Evolutionary conservation across 2,113 vertebrate species (phyloP).

Genomic region (Apeltes quadracus): DNA sequence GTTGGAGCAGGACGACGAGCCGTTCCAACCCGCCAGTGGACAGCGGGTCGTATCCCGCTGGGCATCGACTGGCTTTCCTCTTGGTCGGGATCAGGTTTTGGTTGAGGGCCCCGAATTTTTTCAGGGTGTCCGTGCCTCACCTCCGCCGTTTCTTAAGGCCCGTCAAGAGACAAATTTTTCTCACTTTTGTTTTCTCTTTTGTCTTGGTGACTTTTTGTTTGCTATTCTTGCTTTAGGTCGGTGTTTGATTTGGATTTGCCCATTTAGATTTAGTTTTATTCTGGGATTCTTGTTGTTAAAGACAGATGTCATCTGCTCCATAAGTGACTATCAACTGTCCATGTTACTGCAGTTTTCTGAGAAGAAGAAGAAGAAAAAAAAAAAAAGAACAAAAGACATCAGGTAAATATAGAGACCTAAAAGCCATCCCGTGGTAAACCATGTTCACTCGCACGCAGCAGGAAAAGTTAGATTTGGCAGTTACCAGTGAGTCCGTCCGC

Average conservation of each 20-base stretch:
- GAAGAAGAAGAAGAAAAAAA: constrained; percentile 12
- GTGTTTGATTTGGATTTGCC: constrained; percentile 52
- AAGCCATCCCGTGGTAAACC: neutral
- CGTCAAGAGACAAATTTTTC: constrained; percentile 51
- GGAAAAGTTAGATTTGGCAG: neutral
- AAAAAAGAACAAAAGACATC: constrained; percentile 15
- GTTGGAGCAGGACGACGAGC: constrained; percentile 53
- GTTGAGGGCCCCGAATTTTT: constrained; percentile 55
- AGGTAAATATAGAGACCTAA: constrained; percentile 6
- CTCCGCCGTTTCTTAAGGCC: constrained; percentile 53
- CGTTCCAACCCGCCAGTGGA: constrained; percentile 45
- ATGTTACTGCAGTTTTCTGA: constrained; percentile 98
- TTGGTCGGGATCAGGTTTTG: constrained; percentile 48
- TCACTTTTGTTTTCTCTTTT: constrained; percentile 58
- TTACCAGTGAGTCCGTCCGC: constrained; percentile 87
- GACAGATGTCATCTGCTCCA: constrained; percentile 87
- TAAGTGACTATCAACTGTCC: constrained; percentile 98
- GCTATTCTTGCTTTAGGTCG: constrained; percentile 54
- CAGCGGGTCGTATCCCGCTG: constrained; percentile 30
- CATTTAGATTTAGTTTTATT: constrained; percentile 42
- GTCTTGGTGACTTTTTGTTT: constrained; percentile 48
- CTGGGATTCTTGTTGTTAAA: constrained; percentile 64
- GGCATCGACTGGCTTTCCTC: constrained; percentile 49
- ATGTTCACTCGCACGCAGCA: neutral
- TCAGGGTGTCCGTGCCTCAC: constrained; percentile 40